Conservation (phyloP, 30 jellyfish, hydroid and myxozoan species). For the Aurelia aurita region DNA sequence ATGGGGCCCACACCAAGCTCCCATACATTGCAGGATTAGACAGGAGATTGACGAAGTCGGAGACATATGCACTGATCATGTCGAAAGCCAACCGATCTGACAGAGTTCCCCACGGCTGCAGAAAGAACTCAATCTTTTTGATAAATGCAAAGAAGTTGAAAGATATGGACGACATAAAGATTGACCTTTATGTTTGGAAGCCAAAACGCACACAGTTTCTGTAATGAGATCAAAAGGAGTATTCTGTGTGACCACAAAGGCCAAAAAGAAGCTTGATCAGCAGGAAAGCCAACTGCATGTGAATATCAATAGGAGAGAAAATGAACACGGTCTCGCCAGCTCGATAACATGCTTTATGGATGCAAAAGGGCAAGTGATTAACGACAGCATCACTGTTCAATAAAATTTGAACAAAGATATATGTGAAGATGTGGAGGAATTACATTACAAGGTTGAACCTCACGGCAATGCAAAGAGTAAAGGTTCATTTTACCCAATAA, state of each 20-base stretch:
- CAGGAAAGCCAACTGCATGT: background rate
- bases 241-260: background rate
- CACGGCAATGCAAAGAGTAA: slow-evolving; percentile 9
- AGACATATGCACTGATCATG: too few relatives aligned
- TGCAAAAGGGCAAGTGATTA: too few relatives aligned
- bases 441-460: background rate
- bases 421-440: slow-evolving; percentile 12
- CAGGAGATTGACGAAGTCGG: too few relatives aligned
- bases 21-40: too few relatives aligned
- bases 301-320: slow-evolving; percentile 1
- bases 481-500: slow-evolving; percentile 11
- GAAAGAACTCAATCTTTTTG: too few relatives aligned
- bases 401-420: background rate
- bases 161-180: too few relatives aligned
- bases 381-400: too few relatives aligned
- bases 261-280: slow-evolving; percentile 1
- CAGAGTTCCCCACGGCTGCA: too few relatives aligned
- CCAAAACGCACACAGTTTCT: background rate
- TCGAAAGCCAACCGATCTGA: too few relatives aligned
- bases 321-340: background rate
- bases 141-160: too few relatives aligned
- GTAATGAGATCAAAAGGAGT: background rate
- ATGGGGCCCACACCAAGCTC: too few relatives aligned
- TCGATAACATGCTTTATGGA: background rate
- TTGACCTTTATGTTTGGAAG: too few relatives aligned